Conservation (phyloP, 2,888 invertebrate genomes). For the Drosophila falleni region DNA sequence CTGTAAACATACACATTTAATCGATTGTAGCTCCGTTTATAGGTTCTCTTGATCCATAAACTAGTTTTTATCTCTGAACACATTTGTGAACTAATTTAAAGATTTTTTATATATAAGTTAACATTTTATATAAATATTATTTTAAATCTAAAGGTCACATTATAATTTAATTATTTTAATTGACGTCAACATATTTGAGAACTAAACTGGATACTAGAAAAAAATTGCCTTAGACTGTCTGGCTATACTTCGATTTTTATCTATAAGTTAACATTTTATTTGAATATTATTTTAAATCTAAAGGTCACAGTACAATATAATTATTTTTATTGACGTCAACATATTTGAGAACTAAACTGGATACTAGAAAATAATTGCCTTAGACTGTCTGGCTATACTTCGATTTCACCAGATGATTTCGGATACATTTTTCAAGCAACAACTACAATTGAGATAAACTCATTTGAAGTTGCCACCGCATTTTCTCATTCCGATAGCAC, state of each 20-base stretch:
- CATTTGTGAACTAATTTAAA: not conserved
- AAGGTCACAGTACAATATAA: too few relatives aligned
- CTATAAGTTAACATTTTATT: not conserved
- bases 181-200: too few relatives aligned
- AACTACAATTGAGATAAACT: slow-evolving; percentile 12
- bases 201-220: too few relatives aligned
- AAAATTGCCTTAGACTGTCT: not conserved
- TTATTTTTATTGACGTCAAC: too few relatives aligned
- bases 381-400: not conserved
- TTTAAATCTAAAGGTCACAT: too few relatives aligned
- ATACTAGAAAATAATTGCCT: too few relatives aligned
- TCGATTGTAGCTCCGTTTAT: not conserved
- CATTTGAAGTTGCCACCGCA: slow-evolving; percentile 19
- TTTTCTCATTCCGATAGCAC: slow-evolving; percentile 7
- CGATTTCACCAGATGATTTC: not conserved
- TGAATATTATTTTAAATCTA: too few relatives aligned
- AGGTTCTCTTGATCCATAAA: not conserved
- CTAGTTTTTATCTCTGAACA: not conserved
- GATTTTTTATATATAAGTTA: not conserved
- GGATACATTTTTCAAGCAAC: not conserved
- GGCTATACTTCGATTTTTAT: not conserved
- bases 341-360: too few relatives aligned
- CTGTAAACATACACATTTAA: not conserved
- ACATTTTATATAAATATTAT: not conserved
- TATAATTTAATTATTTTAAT: too few relatives aligned